phyloP scores from a whole-genome alignment of 2,797 vertebrate genomes.

The Urosaurus nigricauda region DNA sequence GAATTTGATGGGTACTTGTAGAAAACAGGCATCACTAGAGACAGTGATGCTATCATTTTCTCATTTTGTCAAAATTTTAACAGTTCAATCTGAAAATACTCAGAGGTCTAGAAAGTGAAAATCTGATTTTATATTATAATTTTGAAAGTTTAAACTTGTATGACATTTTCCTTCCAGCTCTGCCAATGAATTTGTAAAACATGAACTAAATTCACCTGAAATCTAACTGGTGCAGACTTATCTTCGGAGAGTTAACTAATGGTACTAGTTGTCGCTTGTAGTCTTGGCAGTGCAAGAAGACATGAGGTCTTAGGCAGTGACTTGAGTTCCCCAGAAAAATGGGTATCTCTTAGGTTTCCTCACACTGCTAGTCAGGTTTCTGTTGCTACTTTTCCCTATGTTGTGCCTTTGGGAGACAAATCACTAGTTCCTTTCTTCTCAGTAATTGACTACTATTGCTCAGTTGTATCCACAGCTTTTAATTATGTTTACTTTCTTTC shows the following conservation, averaged over 20 bases:
- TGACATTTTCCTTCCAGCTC: background rate
- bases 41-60: background rate
- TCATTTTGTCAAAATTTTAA: background rate
- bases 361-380: background rate
- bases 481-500: background rate
- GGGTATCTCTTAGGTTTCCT: background rate
- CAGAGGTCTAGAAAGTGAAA: background rate
- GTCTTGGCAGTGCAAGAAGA: background rate
- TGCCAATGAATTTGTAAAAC: background rate
- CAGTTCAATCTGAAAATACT: slow-evolving; percentile 1
- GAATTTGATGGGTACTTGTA: background rate
- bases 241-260: background rate
- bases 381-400: background rate
- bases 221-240: slow-evolving; percentile 4
- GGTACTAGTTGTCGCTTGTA: slow-evolving; percentile 12
- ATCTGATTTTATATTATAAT: background rate
- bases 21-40: background rate
- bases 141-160: background rate
- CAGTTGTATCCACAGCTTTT: background rate
- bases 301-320: background rate
- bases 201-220: background rate
- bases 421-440: background rate
- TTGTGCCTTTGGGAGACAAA: background rate
- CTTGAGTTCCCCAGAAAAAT: background rate
- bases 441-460: background rate